Conservation (phyloP, 1,140 invertebrate species). For the Cataglyphis hispanica region DNA sequence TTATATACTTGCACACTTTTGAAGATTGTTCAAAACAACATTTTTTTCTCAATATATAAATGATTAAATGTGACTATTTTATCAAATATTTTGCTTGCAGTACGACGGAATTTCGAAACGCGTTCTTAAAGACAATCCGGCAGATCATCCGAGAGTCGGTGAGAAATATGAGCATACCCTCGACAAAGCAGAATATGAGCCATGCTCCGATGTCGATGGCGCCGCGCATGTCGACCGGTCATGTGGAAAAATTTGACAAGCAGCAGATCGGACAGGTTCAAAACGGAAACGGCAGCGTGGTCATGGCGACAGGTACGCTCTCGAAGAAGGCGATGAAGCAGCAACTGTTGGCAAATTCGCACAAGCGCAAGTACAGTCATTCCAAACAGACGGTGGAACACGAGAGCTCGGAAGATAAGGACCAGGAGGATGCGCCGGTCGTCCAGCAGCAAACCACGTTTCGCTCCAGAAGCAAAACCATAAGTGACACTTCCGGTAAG, state of each 20-base stretch:
- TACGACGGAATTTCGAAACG: conserved; percentile 97
- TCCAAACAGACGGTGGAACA: conserved; percentile 96
- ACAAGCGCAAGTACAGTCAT: conserved; percentile 93
- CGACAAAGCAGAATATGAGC: conserved; percentile 88
- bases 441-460: conserved; percentile 88
- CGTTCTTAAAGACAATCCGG: conserved; percentile 97
- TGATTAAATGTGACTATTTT: background rate
- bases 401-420: conserved; percentile 87
- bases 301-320: conserved; percentile 79
- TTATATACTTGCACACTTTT: background rate
- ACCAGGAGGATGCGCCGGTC: conserved; percentile 79
- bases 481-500: conserved; percentile 93
- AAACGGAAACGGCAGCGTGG: conserved; percentile 79
- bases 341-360: conserved; percentile 90
- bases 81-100: conserved; percentile 85
- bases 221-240: conserved; percentile 82
- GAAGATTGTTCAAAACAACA: background rate
- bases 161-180: conserved; percentile 97
- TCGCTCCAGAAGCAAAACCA: conserved; percentile 94
- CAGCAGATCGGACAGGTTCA: conserved; percentile 70
- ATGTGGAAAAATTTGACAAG: conserved; percentile 84
- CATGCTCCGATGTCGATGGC: conserved; percentile 83
- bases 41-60: background rate
- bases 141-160: conserved; percentile 98
- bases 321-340: conserved; percentile 84